Base-by-base conservation (phyloP, 2,888 invertebrate genomes). In the Bembecia ichneumoniformis region DNA sequence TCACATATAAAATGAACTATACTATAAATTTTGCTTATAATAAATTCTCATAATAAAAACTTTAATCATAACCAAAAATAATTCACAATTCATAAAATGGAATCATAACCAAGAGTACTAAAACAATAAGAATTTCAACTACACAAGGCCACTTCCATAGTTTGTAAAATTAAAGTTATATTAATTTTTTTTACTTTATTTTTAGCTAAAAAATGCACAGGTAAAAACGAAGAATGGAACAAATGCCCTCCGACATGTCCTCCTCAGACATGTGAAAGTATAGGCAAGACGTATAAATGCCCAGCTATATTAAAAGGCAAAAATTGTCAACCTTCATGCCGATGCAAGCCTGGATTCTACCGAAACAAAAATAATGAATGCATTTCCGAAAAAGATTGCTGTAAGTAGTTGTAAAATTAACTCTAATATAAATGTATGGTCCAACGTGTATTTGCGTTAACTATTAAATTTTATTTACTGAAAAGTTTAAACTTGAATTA, bases 311-410 rank as follows among this genome's bases (percentile, higher is more conserved):
- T 54, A 35, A 35, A 3, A 3, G 10, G 34, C 15, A 3, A 9
- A 14, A 3, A 14, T 36, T 7, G 56, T 53, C 3, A 48, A 50
- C 4, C 50, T 50, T 7, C 58, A 3, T 68, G 66, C 47, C 20
- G 59, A 11, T 66, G 66, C 48, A 14, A 56, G n/a, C 57, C 65
- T 14, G 61, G 58, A 3, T 64, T 60, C 43, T 56, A 64, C 0
- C 64, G 62, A 43, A 55, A 65, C 43, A 48, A 53, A 2, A 36
- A 57, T 1, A 58, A n/a, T n/a, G n/a, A n/a, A n/a, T 74, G 73
- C 47, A 57, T 73, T 14, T 59, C 62, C 1, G 55, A 47, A 14
- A 45, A 54, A 7, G 9, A 63, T 40, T 67, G 69, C 48, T 64
- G 70, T 61, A 59, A 60, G 63, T 61, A 46, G 9, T 46, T n/a